These are phyloP conservation scores for Oenanthe oenanthe DNA, from an alignment of 2,113 vertebrate genomes.

Conservation along the genomic window DNA sequence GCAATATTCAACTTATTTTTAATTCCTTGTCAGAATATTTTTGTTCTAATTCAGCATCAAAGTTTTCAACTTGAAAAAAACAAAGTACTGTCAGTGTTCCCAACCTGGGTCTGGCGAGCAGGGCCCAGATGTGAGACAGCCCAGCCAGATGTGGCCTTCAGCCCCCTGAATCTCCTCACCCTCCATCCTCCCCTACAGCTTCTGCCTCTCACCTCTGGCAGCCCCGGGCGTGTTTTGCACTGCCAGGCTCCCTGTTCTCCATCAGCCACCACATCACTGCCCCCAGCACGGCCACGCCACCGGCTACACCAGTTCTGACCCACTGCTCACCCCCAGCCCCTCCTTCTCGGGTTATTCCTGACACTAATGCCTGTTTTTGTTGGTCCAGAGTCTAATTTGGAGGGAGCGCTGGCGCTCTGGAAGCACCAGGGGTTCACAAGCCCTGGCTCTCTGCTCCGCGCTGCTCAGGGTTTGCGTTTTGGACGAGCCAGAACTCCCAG, in stretches of 20 bases:
- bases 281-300: accelerated
- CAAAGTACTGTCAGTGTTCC: accelerated
- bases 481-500: not conserved
- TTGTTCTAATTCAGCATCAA: not conserved
- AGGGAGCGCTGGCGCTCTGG: not conserved
- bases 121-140: not conserved
- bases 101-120: accelerated
- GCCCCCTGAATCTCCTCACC: not conserved
- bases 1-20: not conserved
- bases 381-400: too few species aligned
- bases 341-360: not conserved
- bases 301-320: not conserved
- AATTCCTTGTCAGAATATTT: not conserved
- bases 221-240: not conserved
- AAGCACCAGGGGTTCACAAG: not conserved
- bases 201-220: not conserved
- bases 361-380: not conserved
- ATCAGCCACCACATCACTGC: not conserved
- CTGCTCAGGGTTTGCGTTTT: not conserved
- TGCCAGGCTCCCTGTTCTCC: not conserved
- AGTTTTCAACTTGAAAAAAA: not conserved
- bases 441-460: accelerated
- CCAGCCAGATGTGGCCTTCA: not conserved
- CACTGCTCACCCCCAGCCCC: not conserved
- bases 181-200: not conserved